phyloP scores from a whole-genome alignment of 1,140 invertebrate species.

The Latrodectus geometricus region DNA sequence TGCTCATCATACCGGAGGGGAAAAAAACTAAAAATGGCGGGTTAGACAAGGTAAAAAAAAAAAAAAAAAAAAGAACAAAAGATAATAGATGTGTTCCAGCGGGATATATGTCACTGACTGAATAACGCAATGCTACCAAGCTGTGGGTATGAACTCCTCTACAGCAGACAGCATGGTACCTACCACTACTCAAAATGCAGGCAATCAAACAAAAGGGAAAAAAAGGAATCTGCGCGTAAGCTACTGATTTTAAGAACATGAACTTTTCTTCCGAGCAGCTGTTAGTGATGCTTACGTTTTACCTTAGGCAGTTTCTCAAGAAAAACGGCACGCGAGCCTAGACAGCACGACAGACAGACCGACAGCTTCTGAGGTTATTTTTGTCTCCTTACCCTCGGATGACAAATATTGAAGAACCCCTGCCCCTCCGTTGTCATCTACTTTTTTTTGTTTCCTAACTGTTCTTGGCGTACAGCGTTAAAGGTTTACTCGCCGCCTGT shows the following conservation, averaged over 20 bases:
- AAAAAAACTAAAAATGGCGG: no score
- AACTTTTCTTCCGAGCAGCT: constrained; percentile 12
- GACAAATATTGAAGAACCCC: constrained; percentile 21
- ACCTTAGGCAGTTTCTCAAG: not conserved
- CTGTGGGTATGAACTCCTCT: not conserved
- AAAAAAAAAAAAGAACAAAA: not conserved
- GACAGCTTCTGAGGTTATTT: not conserved
- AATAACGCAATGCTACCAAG: not conserved
- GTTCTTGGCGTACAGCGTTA: not conserved
- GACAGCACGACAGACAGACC: not conserved
- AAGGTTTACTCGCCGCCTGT: not conserved
- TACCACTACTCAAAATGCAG: not conserved
- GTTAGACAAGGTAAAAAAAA: not conserved
- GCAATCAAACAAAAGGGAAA: not conserved
- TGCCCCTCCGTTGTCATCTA: not conserved
- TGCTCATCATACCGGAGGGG: no score
- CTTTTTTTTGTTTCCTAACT: not conserved
- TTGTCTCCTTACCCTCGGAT: not conserved
- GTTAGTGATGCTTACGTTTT: constrained; percentile 1
- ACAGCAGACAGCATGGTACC: constrained; percentile 7
- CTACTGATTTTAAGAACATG: not conserved
- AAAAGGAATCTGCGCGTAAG: not conserved
- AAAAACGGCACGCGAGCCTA: constrained; percentile 20
- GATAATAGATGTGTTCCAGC: not conserved
- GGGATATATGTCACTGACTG: not conserved